These are phyloP conservation scores for Ophioderma brevispina DNA, from an alignment of 35 echinoderm and acorn worm genomes.

Conservation along the genomic window DNA sequence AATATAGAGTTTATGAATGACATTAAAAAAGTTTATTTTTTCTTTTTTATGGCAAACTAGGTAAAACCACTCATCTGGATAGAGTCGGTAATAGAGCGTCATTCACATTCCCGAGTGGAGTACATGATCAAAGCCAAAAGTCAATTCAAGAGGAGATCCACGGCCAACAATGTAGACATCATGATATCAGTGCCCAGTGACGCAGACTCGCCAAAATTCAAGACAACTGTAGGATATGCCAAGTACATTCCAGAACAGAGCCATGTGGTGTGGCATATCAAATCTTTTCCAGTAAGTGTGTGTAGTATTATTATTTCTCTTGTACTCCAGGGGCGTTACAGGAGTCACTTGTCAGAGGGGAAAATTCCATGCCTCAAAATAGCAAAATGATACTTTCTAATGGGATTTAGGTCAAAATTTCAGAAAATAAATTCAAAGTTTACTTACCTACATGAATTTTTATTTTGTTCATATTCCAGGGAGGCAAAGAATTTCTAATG, in stretches of 20 bases:
- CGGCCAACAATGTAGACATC: conserved; percentile 97
- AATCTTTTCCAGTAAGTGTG: conserved; percentile 98
- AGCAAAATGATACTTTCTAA: no score
- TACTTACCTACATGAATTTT: not conserved
- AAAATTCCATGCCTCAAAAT: no score
- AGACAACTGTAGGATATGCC: conserved; percentile 90
- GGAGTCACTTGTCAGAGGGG: no score
- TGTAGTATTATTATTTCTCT: no score
- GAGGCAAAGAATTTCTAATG: conserved; percentile 98
- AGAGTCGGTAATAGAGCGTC: conserved; percentile 97
- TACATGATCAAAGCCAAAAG: conserved; percentile 99
- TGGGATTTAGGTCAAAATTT: no score
- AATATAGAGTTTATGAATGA: no score
- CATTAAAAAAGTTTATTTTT: no score
- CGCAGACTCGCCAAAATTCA: conserved; percentile 98
- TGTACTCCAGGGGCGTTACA: no score
- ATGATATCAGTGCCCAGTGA: conserved; percentile 97
- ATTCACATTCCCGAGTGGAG: conserved; percentile 96
- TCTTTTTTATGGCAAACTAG: no score
- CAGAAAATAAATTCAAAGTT: no score
- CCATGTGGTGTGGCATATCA: conserved; percentile 86
- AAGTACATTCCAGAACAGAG: conserved; percentile 91
- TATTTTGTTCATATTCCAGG: conserved; percentile 50
- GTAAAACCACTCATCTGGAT: conserved; percentile 99
- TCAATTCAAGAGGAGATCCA: conserved; percentile 96